These are phyloP conservation scores for Clostera curtula DNA, from an alignment of 2,888 invertebrate species.

Conservation along the genomic window DNA sequence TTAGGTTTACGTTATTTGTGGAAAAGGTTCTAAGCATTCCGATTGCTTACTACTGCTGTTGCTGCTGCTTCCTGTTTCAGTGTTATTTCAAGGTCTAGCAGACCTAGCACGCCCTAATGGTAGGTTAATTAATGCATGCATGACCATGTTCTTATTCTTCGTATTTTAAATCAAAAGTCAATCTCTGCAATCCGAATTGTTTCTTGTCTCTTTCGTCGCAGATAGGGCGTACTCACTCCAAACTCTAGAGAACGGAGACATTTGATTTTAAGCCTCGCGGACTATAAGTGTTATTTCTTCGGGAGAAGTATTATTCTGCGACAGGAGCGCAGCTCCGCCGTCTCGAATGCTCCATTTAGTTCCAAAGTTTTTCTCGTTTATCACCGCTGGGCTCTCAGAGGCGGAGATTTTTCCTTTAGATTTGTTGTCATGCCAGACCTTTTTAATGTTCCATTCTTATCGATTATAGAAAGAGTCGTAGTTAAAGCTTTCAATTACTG, in stretches of 20 bases:
- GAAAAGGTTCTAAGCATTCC: no score
- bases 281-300: conserved; percentile 74
- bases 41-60: no score
- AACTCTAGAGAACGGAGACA: conserved; percentile 62
- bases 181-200: conserved; percentile 41
- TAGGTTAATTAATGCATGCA: no score
- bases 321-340: conserved; percentile 68
- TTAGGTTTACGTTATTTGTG: no score
- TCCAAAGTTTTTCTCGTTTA: conserved; percentile 76
- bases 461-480: conserved; percentile 63
- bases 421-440: conserved; percentile 76
- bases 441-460: conserved; percentile 75
- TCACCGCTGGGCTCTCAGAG: conserved; percentile 73
- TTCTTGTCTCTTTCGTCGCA: conserved; percentile 48
- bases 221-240: conserved; percentile 47
- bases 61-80: no score
- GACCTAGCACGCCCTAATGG: no score
- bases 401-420: conserved; percentile 75
- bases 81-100: no score
- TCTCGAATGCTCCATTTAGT: conserved; percentile 75
- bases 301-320: conserved; percentile 72
- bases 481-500: conserved; percentile 23
- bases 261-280: conserved; percentile 74
- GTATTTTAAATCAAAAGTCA: conserved; percentile 15
- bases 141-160: no score